phyloP scores from a whole-genome alignment of 2,113 vertebrate species.

The Anguilla japonica region DNA sequence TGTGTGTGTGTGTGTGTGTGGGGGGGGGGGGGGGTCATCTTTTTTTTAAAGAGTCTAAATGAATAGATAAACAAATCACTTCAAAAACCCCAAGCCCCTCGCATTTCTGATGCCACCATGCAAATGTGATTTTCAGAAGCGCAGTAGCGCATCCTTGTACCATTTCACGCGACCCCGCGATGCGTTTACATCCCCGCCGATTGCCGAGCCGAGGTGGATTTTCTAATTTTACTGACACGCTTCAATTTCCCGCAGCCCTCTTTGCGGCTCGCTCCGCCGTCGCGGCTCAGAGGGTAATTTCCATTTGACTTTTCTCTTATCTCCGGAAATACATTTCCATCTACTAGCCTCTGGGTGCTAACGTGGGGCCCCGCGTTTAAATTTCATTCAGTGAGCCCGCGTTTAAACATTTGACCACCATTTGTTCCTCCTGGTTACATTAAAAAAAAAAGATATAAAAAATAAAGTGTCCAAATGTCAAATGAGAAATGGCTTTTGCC shows the following conservation, averaged over 20 bases:
- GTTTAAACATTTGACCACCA: constrained; percentile 71
- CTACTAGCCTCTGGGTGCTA: constrained; percentile 65
- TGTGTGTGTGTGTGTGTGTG: neutral
- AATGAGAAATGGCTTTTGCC: constrained; percentile 68
- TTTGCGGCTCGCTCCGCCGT: constrained; percentile 43
- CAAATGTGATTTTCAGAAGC: constrained; percentile 40
- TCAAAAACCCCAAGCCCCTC: neutral
- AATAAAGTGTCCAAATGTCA: constrained; percentile 74
- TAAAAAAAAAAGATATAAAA: constrained; percentile 59
- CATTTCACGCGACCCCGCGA: constrained; percentile 44
- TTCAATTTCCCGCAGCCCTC: constrained; percentile 67
- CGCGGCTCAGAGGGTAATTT: constrained; percentile 63
- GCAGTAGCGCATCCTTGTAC: constrained; percentile 22
- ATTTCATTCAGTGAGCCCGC: constrained; percentile 65
- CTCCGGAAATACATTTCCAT: constrained; percentile 67
- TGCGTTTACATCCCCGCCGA: constrained; percentile 63
- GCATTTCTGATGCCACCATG: neutral
- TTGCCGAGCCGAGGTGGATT: constrained; percentile 39
- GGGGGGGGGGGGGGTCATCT: no score
- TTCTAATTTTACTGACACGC: constrained; percentile 72
- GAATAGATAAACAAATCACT: neutral
- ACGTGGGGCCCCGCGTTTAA: constrained; percentile 63
- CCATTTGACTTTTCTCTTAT: constrained; percentile 75
- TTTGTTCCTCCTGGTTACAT: constrained; percentile 65
- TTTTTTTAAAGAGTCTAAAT: neutral